Evolutionary conservation across 2,888 invertebrate species (phyloP).

Genomic region (Erannis defoliaria): DNA sequence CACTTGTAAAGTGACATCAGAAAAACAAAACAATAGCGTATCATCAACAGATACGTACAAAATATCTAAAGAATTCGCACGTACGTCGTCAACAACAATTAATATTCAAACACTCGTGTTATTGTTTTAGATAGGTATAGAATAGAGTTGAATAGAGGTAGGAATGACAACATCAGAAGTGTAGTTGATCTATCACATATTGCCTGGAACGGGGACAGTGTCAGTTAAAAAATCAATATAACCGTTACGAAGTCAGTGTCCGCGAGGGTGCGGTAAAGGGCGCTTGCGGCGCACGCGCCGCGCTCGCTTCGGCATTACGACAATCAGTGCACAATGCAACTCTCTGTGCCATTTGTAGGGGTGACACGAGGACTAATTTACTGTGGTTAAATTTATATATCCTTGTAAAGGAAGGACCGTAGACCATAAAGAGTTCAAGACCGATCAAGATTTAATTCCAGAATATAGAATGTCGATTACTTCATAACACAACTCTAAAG

Average conservation of each 20-base stretch:
- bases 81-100: too few species aligned
- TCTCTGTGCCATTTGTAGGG: slow-evolving; percentile 62
- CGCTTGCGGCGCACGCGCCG: slow-evolving; percentile 72
- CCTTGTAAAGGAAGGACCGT: too few species aligned
- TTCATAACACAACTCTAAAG: too few species aligned
- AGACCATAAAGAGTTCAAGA: too few species aligned
- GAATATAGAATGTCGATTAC: too few species aligned
- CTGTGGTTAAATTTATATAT: slow-evolving; percentile 38
- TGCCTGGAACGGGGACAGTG: slow-evolving; percentile 57
- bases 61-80: too few species aligned
- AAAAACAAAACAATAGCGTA: background rate
- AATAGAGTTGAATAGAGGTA: too few species aligned
- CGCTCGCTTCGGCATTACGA: slow-evolving; percentile 64
- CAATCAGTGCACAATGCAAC: slow-evolving; percentile 67
- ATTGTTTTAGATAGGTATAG: too few species aligned
- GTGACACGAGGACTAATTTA: slow-evolving; percentile 52
- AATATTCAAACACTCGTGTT: too few species aligned
- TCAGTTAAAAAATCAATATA: slow-evolving; percentile 86
- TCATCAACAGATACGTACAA: too few species aligned
- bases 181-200: slow-evolving; percentile 6
- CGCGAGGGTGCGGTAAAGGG: slow-evolving; percentile 79
- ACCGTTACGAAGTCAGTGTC: slow-evolving; percentile 77
- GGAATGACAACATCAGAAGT: too few species aligned
- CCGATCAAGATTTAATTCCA: too few species aligned
- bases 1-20: slow-evolving; percentile 12